Percentiles rank a stretch among this genome's conserved stretches.
phyloP scores from a whole-genome alignment of 2,888 invertebrate species.

The Nipponacmea schrenckii region DNA sequence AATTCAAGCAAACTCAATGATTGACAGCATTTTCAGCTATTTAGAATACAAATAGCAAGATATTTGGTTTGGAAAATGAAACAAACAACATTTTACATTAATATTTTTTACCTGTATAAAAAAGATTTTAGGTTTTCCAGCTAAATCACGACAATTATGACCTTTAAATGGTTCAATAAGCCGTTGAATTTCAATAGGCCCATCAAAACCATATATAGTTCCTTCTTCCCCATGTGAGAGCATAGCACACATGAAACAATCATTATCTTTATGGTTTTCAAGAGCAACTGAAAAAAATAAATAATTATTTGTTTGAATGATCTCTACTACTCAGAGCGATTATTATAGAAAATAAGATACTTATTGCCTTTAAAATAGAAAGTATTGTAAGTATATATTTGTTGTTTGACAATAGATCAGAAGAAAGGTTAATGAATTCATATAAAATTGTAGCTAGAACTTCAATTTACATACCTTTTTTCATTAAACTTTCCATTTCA shows the following conservation, averaged over 20 bases:
- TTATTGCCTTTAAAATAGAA: too few relatives aligned
- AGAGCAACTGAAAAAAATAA: slow-evolving; percentile 73
- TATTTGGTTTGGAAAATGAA: too few relatives aligned
- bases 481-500: slow-evolving; percentile 77
- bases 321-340: background rate
- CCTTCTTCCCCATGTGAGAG: slow-evolving; percentile 91
- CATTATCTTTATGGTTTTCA: slow-evolving; percentile 82
- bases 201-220: slow-evolving; percentile 86
- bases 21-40: background rate
- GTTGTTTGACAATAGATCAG: too few relatives aligned
- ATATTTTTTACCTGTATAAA: slow-evolving; percentile 74
- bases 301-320: background rate
- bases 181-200: slow-evolving; percentile 84
- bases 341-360: too few relatives aligned
- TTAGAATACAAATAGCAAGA: too few relatives aligned
- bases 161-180: slow-evolving; percentile 75
- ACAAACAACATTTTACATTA: too few relatives aligned
- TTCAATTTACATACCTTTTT: slow-evolving; percentile 70
- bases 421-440: too few relatives aligned
- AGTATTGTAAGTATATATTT: background rate
- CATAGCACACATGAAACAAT: slow-evolving; percentile 86
- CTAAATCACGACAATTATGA: slow-evolving; percentile 82
- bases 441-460: too few relatives aligned
- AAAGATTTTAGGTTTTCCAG: slow-evolving; percentile 85
- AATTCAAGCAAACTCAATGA: background rate